phyloP scores from a whole-genome alignment of 2,888 invertebrate genomes.

The Heliconius ethilla region DNA sequence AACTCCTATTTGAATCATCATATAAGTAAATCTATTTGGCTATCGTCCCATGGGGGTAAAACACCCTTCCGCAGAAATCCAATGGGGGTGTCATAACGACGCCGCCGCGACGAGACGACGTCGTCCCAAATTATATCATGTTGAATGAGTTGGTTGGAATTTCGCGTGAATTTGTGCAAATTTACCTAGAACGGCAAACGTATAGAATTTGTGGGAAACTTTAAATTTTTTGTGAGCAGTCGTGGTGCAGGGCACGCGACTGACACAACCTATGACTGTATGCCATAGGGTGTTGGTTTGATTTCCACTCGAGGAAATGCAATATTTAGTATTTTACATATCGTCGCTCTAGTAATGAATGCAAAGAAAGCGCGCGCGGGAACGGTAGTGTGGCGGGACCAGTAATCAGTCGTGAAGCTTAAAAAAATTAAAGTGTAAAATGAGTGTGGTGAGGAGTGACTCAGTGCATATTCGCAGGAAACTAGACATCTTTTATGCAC shows the following conservation, averaged over 20 bases:
- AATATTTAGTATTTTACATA: no score
- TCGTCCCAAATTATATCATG: constrained; percentile 18
- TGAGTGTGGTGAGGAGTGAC: background rate
- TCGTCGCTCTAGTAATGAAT: no score
- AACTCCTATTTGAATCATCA: background rate
- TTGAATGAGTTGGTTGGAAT: no score
- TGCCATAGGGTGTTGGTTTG: no score
- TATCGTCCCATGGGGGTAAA: constrained; percentile 36
- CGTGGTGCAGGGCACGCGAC: no score
- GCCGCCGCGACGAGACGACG: constrained; percentile 20
- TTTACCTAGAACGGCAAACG: background rate
- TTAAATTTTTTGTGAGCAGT: background rate
- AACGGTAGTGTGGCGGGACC: no score
- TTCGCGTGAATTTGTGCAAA: background rate
- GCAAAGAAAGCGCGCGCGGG: no score
- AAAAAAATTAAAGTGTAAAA: background rate
- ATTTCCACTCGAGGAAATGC: no score
- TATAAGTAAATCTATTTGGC: constrained; percentile 28
- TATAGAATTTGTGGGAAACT: background rate
- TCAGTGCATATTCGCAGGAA: background rate
- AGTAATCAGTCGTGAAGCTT: background rate
- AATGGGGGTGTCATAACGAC: constrained; percentile 4
- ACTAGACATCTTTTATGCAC: background rate
- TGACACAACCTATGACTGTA: no score
- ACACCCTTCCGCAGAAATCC: constrained; percentile 8